These are phyloP conservation scores for Macaria notata DNA, from an alignment of 2,888 invertebrate genomes.

Conservation along the genomic window DNA sequence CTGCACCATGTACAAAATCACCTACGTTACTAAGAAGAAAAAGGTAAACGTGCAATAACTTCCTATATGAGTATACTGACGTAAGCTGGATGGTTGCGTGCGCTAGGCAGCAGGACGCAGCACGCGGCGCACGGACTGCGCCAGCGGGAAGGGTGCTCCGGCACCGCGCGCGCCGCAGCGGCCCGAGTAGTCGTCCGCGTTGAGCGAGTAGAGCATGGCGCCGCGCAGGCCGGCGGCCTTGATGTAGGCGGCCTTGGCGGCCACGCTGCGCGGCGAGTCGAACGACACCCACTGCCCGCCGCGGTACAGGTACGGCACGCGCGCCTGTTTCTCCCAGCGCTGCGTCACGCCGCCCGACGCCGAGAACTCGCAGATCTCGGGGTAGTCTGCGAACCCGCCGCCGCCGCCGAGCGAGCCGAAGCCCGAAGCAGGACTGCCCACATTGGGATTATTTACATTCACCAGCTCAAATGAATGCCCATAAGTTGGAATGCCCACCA, in stretches of 20 bases:
- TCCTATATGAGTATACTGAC: too few species aligned
- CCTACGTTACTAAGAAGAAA: slow-evolving; percentile 70
- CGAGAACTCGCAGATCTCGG: slow-evolving; percentile 86
- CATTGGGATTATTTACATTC: slow-evolving; percentile 84
- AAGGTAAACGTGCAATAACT: slow-evolving; percentile 53
- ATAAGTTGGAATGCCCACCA: slow-evolving; percentile 94
- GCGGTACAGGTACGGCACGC: slow-evolving; percentile 89
- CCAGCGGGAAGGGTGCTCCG: slow-evolving; percentile 44
- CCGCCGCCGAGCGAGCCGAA: slow-evolving; percentile 85
- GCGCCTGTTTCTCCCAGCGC: slow-evolving; percentile 84
- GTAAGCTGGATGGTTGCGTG: slow-evolving; percentile 10
- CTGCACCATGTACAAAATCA: slow-evolving; percentile 76
- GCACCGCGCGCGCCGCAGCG: slow-evolving; percentile 62
- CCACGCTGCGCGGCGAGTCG: slow-evolving; percentile 87
- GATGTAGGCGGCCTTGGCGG: slow-evolving; percentile 86
- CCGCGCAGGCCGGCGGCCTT: slow-evolving; percentile 86
- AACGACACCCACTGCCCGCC: slow-evolving; percentile 91
- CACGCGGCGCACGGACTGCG: slow-evolving; percentile 35
- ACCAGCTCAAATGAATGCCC: slow-evolving; percentile 90
- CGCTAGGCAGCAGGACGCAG: slow-evolving; percentile 32
- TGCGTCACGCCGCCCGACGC: slow-evolving; percentile 74
- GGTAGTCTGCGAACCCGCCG: slow-evolving; percentile 87
- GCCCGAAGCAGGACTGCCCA: slow-evolving; percentile 87
- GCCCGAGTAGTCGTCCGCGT: slow-evolving; percentile 88
- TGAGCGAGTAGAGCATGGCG: slow-evolving; percentile 92